Evolutionary conservation across 2,888 invertebrate genomes (phyloP).

Genomic region (Trissolcus japonicus): DNA sequence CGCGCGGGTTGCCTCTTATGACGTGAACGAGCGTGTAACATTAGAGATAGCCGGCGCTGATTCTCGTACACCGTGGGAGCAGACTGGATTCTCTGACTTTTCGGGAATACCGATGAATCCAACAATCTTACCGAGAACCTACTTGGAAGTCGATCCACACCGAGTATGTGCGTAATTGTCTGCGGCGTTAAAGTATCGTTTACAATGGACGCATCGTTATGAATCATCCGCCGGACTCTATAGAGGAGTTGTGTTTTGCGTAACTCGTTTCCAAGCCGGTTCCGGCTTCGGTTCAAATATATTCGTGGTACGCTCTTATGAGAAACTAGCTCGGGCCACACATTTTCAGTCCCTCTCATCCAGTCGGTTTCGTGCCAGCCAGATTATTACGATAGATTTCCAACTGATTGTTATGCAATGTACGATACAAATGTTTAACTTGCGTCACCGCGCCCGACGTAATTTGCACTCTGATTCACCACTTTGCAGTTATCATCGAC

Average conservation of each 20-base stretch:
- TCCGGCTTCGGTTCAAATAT: constrained; percentile 38
- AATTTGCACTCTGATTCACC: constrained; percentile 38
- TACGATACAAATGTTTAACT: constrained; percentile 23
- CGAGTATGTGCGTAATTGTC: constrained; percentile 60
- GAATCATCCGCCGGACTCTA: constrained; percentile 58
- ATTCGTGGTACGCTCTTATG: constrained; percentile 39
- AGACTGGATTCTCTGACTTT: constrained; percentile 56
- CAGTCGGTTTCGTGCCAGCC: constrained; percentile 10
- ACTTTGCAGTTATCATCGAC: constrained; percentile 8
- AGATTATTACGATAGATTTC: constrained; percentile 27
- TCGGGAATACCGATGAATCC: constrained; percentile 60
- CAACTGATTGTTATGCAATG: constrained; percentile 38
- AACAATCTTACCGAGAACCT: constrained; percentile 54
- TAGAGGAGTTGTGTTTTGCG: constrained; percentile 40
- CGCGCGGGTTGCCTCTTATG: constrained; percentile 14
- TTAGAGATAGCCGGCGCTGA: constrained; percentile 17
- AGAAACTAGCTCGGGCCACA: constrained; percentile 46
- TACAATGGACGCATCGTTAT: constrained; percentile 60
- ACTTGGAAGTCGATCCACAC: constrained; percentile 58
- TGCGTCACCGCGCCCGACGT: constrained; percentile 6
- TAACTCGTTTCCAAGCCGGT: constrained; percentile 57
- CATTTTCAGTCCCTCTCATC: constrained; percentile 15
- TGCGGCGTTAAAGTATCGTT: constrained; percentile 58
- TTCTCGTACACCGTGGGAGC: constrained; percentile 45
- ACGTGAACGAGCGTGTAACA: constrained; percentile 50